A percentile compares a stretch with the other conserved stretches of the same genome.
These are phyloP conservation scores for Patella ulyssiponensis DNA, from an alignment of 2,888 invertebrate genomes.

Conservation along the genomic window DNA sequence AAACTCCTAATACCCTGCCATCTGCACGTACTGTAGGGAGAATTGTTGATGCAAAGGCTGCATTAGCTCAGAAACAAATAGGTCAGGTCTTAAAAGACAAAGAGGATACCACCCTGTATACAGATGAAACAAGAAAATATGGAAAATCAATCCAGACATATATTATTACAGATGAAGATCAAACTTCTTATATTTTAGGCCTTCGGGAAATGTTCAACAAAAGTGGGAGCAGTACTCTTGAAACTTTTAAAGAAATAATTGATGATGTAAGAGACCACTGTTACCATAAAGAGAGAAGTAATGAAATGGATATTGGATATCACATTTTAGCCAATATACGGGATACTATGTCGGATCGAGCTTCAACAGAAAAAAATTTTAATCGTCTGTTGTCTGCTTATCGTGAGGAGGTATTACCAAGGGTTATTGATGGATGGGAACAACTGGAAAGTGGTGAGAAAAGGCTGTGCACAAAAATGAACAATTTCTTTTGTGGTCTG, in stretches of 20 bases:
- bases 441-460: slow-evolving; percentile 24
- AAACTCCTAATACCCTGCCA: slow-evolving; percentile 27
- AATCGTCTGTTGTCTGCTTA: not conserved
- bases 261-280: not conserved
- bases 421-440: slow-evolving; percentile 29
- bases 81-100: slow-evolving; percentile 14
- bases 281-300: slow-evolving; percentile 15
- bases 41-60: slow-evolving; percentile 33
- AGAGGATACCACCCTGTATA: slow-evolving; percentile 33
- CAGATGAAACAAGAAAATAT: slow-evolving; percentile 43
- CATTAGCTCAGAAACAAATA: slow-evolving; percentile 33
- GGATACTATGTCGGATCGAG: slow-evolving; percentile 42
- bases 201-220: too few species aligned
- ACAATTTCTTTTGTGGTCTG: slow-evolving; percentile 44
- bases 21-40: slow-evolving; percentile 34
- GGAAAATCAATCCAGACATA: slow-evolving; percentile 34
- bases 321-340: slow-evolving; percentile 32
- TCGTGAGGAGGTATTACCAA: slow-evolving; percentile 26
- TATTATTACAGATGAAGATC: slow-evolving; percentile 30
- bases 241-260: slow-evolving; percentile 31
- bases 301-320: slow-evolving; percentile 5
- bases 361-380: slow-evolving; percentile 38
- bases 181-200: slow-evolving; percentile 29
- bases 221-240: slow-evolving; percentile 24
- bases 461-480: slow-evolving; percentile 32